Evolutionary conservation across 2,888 invertebrate genomes (phyloP), one percentile per base, ranked within the genome.

Genomic region (Eristalis tenax): DNA sequence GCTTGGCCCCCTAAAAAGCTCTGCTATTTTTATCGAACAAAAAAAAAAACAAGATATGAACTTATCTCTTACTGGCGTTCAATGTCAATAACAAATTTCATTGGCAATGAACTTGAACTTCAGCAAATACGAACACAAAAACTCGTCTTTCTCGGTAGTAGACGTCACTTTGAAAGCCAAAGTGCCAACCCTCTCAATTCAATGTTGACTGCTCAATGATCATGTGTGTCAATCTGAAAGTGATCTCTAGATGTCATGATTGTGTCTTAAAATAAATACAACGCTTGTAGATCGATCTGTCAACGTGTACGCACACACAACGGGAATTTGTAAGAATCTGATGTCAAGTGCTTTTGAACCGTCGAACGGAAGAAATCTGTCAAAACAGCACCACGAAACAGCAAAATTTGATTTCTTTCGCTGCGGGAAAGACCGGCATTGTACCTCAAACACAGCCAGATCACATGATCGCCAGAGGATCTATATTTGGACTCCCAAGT

Each of bases 401-500:
- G 23, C 57, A n/a, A 38, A 15, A 59, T 26, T 59, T 59, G 4
- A 66, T 35, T 43, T 43, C 22, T 22, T 26, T 18, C 26, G 10
- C 28, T 32, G 32, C 4, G 5, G 43, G 22, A 8, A 73, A 15
- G 15, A 28, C 35, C 18, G 22, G 32, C 23, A 32, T 57, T 56
- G 23, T 38, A 4, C 35, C 18, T 66, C 65, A 56, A 66, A 68
- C 43, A 71, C 70, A 84, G 69, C 63, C 78, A 57, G 13, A 86
- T 86, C 80, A 85, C 77, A 86, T 83, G 77, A 83, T 87, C 78
- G 70, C 79, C 74, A 32, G 76, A 50, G 69, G 73, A 50, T 81
- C 83, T 88, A 88, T 87, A 81, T 88, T 83, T 83, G 77, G 83
- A 83, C 77, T 65, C 83, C 83, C 69, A 74, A 75, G 40, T 71